Conservation (phyloP, 2,888 invertebrate genomes). For the Cataglyphis rosenhaueri region DNA sequence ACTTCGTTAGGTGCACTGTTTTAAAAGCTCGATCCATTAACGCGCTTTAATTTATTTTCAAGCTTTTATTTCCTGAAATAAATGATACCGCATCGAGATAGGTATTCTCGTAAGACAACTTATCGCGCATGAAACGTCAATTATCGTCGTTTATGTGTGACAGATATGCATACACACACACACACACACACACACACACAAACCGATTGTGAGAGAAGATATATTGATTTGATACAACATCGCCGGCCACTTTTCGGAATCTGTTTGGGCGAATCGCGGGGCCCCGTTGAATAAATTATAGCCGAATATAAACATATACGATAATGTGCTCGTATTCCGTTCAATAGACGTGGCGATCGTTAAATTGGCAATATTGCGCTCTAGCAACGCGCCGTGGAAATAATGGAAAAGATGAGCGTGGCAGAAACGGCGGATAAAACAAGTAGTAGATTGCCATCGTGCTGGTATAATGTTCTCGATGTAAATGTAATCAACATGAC, state of each 20-base stretch:
- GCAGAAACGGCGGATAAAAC: constrained; percentile 19
- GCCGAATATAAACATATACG: constrained; percentile 47
- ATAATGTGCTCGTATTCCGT: constrained; percentile 28
- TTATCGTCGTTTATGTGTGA: constrained; percentile 51
- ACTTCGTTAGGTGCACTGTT: constrained; percentile 23
- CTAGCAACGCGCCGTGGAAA: not conserved
- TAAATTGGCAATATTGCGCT: constrained; percentile 28
- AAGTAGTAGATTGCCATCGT: constrained; percentile 11
- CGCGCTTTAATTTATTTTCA: constrained; percentile 45
- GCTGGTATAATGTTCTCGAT: constrained; percentile 37
- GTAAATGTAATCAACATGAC: constrained; percentile 46
- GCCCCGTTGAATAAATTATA: constrained; percentile 62
- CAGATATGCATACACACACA: not conserved
- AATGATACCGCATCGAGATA: constrained; percentile 33
- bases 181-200: constrained; percentile 33
- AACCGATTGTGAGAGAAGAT: constrained; percentile 56
- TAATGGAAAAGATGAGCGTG: constrained; percentile 24
- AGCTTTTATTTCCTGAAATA: constrained; percentile 32
- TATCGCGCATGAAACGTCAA: constrained; percentile 63
- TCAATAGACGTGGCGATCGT: constrained; percentile 24
- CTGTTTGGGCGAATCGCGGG: constrained; percentile 55
- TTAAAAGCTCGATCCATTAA: constrained; percentile 52
- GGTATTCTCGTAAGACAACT: constrained; percentile 52
- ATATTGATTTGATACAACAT: constrained; percentile 65
- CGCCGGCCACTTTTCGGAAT: constrained; percentile 56